Evolutionary conservation across 2,888 invertebrate species (phyloP).

Genomic region (Scelioninae gen. 1): DNA sequence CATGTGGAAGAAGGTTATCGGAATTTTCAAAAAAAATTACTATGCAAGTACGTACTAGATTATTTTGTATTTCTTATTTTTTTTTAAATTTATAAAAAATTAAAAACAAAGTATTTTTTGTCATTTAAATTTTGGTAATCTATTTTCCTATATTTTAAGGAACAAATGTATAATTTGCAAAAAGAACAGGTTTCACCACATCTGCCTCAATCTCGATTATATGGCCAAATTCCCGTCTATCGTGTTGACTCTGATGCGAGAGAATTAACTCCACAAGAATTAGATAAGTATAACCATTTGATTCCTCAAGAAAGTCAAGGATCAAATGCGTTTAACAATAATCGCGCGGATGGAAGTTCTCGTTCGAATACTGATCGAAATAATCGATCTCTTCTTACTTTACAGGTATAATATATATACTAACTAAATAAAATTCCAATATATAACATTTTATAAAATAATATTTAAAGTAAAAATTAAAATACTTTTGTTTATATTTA

Average conservation of each 20-base stretch:
- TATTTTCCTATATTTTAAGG: constrained; percentile 70
- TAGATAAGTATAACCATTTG: constrained; percentile 84
- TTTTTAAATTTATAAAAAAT: constrained; percentile 6
- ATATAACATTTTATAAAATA: no score
- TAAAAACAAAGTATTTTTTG: no score
- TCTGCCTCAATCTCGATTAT: constrained; percentile 74
- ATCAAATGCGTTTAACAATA: constrained; percentile 68
- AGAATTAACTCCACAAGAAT: constrained; percentile 85
- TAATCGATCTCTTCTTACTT: constrained; percentile 56
- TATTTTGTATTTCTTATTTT: not conserved
- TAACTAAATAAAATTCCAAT: not conserved
- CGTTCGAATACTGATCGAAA: constrained; percentile 72
- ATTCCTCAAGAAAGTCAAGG: constrained; percentile 77
- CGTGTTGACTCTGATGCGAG: constrained; percentile 86
- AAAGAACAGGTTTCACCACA: constrained; percentile 77
- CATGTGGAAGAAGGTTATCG: constrained; percentile 69
- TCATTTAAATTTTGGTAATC: no score
- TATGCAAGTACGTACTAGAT: constrained; percentile 73
- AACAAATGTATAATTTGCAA: constrained; percentile 79
- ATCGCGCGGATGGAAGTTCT: constrained; percentile 73
- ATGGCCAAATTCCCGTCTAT: constrained; percentile 86
- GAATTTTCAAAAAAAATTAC: constrained; percentile 79
- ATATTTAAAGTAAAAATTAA: not conserved
- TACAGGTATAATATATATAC: constrained; percentile 33
- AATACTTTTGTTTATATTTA: not conserved